A percentile compares a stretch with the other conserved stretches of the same genome.
Evolutionary conservation across 2,888 invertebrate genomes (phyloP).

Genomic region (Amphipyra berbera): DNA sequence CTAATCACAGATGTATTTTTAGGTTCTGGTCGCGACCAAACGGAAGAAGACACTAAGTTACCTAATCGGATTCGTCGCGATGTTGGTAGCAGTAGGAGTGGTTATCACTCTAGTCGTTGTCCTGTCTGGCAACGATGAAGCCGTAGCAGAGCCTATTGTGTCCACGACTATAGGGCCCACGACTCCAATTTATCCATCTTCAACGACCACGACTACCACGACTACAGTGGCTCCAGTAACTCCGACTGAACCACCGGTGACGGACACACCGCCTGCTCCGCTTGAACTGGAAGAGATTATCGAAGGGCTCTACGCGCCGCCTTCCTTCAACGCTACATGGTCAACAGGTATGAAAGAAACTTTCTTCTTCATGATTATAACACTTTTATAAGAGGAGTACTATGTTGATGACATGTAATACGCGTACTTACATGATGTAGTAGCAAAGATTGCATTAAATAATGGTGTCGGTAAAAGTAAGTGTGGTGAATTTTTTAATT

Average conservation of each 20-base stretch:
- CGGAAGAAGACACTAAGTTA: constrained; percentile 88
- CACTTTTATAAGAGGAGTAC: no score
- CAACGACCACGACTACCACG: constrained; percentile 47
- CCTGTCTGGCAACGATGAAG: constrained; percentile 78
- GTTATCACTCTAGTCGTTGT: constrained; percentile 91
- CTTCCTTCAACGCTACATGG: constrained; percentile 95
- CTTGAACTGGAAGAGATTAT: constrained; percentile 93
- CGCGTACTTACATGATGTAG: no score
- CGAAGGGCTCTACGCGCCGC: constrained; percentile 91
- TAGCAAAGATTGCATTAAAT: no score
- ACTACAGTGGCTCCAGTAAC: constrained; percentile 41
- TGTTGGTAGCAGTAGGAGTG: constrained; percentile 89
- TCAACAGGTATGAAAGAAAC: constrained; percentile 90
- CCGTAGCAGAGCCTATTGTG: constrained; percentile 69
- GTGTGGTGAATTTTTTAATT: no score
- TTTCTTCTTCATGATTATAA: neutral
- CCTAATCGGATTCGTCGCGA: constrained; percentile 87
- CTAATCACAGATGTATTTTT: constrained; percentile 33
- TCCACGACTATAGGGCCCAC: constrained; percentile 70
- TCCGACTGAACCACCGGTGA: constrained; percentile 55
- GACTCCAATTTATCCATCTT: constrained; percentile 42
- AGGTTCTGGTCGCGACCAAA: constrained; percentile 91
- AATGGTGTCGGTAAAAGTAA: no score
- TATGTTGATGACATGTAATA: no score
- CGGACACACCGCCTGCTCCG: constrained; percentile 54